phyloP scores from a whole-genome alignment of 2,113 vertebrate species.

The Trematomus loennbergii region DNA sequence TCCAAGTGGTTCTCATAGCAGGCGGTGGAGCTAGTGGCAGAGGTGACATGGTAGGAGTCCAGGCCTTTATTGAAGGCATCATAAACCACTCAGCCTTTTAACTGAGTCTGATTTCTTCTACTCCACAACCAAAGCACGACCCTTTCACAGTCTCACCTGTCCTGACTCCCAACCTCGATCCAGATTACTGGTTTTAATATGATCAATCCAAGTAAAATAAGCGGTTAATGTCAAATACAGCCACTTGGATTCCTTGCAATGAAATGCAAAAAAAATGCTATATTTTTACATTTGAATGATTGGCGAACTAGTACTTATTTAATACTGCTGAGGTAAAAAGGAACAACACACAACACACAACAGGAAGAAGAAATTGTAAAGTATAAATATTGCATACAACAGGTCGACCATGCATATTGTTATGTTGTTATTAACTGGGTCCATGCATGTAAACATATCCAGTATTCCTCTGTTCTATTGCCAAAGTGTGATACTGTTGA shows the following conservation, averaged over 20 bases:
- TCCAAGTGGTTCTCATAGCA: conserved; percentile 17
- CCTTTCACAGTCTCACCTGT: no score
- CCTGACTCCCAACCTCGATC: neutral
- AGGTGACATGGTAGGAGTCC: conserved; percentile 13
- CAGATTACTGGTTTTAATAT: neutral
- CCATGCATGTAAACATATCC: conserved; percentile 22
- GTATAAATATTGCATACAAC: neutral
- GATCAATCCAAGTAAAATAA: neutral
- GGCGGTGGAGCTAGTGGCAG: neutral
- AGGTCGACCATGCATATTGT: neutral
- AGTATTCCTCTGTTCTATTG: neutral
- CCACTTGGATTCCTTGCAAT: neutral
- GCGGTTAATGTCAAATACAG: neutral
- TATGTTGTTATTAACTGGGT: neutral
- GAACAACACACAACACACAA: no score
- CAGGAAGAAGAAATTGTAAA: neutral
- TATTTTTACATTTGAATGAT: neutral
- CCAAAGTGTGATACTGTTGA: neutral
- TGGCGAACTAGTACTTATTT: neutral
- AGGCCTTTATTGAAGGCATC: neutral
- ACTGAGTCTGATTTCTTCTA: neutral
- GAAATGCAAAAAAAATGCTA: neutral
- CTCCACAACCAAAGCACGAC: neutral
- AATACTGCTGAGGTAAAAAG: neutral
- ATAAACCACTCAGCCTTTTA: neutral